Percentiles rank a stretch among this genome's conserved stretches.
These are phyloP conservation scores for Porites rus DNA, from an alignment of 92 coral and sea anemone species.

Conservation along the genomic window DNA sequence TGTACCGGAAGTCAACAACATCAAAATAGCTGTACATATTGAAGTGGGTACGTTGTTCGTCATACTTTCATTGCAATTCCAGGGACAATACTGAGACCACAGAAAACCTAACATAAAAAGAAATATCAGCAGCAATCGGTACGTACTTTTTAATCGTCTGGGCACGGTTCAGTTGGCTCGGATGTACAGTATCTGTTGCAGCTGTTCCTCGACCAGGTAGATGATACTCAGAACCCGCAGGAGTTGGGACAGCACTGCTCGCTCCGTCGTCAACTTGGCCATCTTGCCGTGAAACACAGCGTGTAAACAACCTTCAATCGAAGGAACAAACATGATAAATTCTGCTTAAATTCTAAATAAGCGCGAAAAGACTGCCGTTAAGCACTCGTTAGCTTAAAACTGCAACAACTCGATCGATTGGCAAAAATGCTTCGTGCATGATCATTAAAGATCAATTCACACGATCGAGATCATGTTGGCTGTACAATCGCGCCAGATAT, in stretches of 20 bases:
- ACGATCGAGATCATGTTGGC: background rate
- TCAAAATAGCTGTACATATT: conserved; percentile 10
- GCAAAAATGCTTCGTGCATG: conserved; percentile 2
- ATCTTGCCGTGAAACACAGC: conserved; percentile 46
- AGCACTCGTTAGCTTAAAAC: background rate
- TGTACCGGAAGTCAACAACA: conserved; percentile 68
- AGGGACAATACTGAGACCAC: conserved; percentile 30
- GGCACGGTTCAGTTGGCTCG: conserved; percentile 69
- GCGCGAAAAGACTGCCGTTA: background rate
- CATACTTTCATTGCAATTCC: conserved; percentile 21
- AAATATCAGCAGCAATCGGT: conserved; percentile 3
- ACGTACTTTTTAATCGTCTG: conserved; percentile 79
- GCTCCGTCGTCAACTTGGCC: conserved; percentile 46
- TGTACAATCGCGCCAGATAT: background rate
- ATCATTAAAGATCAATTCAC: background rate
- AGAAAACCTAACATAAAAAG: conserved; percentile 4
- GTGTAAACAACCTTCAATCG: conserved; percentile 31
- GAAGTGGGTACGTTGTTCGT: conserved; percentile 8
- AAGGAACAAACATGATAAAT: background rate
- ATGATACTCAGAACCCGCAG: conserved; percentile 31
- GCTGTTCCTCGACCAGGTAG: background rate
- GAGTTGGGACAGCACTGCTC: conserved; percentile 39
- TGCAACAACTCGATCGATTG: conserved; percentile 49
- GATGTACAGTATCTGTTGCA: background rate
- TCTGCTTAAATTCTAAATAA: background rate